Percentiles rank a stretch among this genome's conserved stretches.
These are phyloP conservation scores for Engraulis encrasicolus DNA, from an alignment of 2,113 vertebrate genomes.

Conservation along the genomic window DNA sequence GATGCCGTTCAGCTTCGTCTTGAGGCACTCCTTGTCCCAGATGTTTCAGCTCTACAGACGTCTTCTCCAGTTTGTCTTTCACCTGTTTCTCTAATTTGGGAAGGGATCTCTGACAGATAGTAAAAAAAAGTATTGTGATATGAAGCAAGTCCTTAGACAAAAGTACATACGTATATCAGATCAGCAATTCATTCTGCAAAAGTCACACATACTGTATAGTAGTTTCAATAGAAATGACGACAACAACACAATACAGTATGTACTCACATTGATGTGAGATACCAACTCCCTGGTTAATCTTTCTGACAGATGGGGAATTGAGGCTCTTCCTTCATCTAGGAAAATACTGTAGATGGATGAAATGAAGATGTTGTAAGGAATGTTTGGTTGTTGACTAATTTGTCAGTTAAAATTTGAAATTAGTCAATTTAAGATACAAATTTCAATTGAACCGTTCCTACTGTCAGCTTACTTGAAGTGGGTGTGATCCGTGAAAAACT, in stretches of 20 bases:
- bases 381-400: neutral
- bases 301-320: conserved; percentile 48
- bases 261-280: conserved; percentile 45
- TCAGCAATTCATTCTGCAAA: no score
- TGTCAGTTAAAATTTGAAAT: no score
- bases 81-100: conserved; percentile 48
- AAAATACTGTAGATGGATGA: conserved; percentile 13
- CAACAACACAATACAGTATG: neutral
- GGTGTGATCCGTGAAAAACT: conserved; percentile 71
- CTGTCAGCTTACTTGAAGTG: conserved; percentile 68
- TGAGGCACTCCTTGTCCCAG: conserved; percentile 49
- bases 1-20: conserved; percentile 29
- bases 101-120: conserved; percentile 39
- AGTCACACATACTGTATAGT: no score
- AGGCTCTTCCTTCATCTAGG: conserved; percentile 48
- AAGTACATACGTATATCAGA: neutral
- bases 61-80: conserved; percentile 35
- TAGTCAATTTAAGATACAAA: no score
- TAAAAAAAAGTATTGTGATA: neutral
- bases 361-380: neutral
- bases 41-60: conserved; percentile 16
- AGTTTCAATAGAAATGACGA: no score
- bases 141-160: neutral
- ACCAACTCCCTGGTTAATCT: conserved; percentile 53
- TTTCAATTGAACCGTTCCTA: neutral